Conservation (phyloP, 2,797 vertebrate genomes). For the Decapterus maruadsi region DNA sequence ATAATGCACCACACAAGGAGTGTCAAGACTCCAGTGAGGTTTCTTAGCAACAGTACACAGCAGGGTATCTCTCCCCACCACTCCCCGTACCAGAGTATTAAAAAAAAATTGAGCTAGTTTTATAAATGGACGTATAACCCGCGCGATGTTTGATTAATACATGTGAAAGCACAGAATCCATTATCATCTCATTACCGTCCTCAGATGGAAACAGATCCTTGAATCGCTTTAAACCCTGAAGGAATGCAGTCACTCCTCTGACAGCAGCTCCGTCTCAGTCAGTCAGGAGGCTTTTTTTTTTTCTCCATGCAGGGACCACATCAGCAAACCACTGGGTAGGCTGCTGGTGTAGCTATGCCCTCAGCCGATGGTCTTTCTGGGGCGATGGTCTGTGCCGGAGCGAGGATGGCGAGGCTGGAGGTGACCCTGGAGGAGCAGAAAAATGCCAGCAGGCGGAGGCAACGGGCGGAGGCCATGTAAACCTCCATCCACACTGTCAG, state of each 20-base stretch:
- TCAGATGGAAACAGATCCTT: background rate
- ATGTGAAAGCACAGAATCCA: background rate
- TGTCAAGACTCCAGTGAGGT: conserved; percentile 53
- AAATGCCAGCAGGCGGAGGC: conserved; percentile 87
- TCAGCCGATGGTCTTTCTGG: background rate
- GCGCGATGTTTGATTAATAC: background rate
- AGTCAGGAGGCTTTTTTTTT: background rate
- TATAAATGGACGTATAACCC: background rate
- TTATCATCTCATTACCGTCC: background rate
- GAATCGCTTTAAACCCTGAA: background rate
- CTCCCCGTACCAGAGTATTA: conserved; percentile 1
- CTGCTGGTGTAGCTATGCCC: background rate
- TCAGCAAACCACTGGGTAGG: background rate
- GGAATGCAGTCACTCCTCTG: background rate
- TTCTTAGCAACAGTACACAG: conserved; percentile 77
- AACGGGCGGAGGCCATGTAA: conserved; percentile 86
- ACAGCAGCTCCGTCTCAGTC: background rate
- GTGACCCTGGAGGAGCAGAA: conserved; percentile 87
- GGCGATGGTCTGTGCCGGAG: conserved; percentile 68
- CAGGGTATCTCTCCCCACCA: conserved; percentile 40
- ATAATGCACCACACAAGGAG: conserved; percentile 57
- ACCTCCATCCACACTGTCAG: conserved; percentile 84
- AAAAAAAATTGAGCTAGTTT: conserved; percentile 1
- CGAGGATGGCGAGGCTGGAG: conserved; percentile 87
- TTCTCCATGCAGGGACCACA: background rate